Evolutionary conservation across 23 tunicate species (phyloP), one percentile per base, ranked within the genome.

Genomic region (Styela clava): DNA sequence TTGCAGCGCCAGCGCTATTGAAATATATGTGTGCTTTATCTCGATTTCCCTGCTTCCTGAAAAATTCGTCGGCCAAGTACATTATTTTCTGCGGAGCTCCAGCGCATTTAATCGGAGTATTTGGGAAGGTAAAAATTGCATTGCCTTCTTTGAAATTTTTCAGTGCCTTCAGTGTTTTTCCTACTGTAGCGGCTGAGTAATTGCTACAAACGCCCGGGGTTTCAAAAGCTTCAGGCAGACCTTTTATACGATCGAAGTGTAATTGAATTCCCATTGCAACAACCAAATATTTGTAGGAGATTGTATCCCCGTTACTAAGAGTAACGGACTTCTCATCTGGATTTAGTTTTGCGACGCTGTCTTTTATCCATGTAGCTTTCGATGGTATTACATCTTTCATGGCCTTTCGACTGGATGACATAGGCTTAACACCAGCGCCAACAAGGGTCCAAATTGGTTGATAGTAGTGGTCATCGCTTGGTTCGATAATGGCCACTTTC

Each of bases 81-180:
- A 94, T 94, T 27, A 94, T 94, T 71, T 94, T 94, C 37, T 94
- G 98, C 2, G 98, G 98, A 26, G 98, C 98, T 25, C 98, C 98
- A 25, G 98, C 91, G 32, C 98, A 94, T 82, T 94, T 94, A 3
- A 94, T 74, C 2, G 98, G 95, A 29, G 90, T 92, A 24, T 73
- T 34, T 0, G 98, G 98, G 78, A 94, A 94, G 1, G 98, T 94
- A 68, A 94, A 94, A 34, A 94, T 89, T 16, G 98, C 98, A 79
- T 94, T 94, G 74, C 98, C 98, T 78, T 83, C 85, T 51, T 85
- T 83, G 35, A 94, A 94, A 74, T 86, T 81, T 61, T 89, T 70
- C 69, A 94, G 61, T 16, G 95, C 91, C 24, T 65, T 35, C 21
- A 94, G 72, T 18, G 98, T 94, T 34, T 87, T 89, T 12, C 26